Evolutionary conservation across 1,140 invertebrate genomes (phyloP).

Genomic region (Daktulosphaira vitifoliae): DNA sequence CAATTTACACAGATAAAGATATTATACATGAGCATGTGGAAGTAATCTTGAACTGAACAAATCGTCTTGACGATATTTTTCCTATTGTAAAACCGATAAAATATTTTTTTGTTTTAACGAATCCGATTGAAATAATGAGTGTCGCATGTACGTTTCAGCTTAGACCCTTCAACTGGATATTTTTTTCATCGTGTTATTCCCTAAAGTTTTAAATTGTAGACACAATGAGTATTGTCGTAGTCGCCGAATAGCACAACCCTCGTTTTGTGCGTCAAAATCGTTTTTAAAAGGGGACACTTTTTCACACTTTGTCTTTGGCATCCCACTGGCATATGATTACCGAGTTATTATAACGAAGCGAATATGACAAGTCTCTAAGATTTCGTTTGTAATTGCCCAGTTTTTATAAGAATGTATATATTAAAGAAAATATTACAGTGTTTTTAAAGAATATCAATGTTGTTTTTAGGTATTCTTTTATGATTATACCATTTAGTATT

Average conservation of each 20-base stretch:
- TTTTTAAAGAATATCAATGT: no score
- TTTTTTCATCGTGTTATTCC: not conserved
- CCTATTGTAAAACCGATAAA: no score
- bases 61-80: no score
- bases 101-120: no score
- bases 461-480: no score
- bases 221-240: conserved; percentile 14
- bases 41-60: no score
- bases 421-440: not conserved
- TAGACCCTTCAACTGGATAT: not conserved
- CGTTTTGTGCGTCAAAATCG: conserved; percentile 16
- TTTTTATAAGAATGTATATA: no score
- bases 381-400: not conserved
- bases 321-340: conserved; percentile 26
- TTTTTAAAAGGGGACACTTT: conserved; percentile 27
- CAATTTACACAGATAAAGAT: no score
- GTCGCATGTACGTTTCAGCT: no score
- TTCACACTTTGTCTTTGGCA: conserved; percentile 14
- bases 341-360: conserved; percentile 20
- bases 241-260: conserved; percentile 14
- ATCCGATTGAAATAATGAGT: no score
- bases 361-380: not conserved
- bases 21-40: no score
- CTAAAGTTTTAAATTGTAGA: conserved; percentile 7
- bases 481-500: no score